Conservation (phyloP, 2,113 vertebrate genomes). For the Chinchilla lanigera region DNA sequence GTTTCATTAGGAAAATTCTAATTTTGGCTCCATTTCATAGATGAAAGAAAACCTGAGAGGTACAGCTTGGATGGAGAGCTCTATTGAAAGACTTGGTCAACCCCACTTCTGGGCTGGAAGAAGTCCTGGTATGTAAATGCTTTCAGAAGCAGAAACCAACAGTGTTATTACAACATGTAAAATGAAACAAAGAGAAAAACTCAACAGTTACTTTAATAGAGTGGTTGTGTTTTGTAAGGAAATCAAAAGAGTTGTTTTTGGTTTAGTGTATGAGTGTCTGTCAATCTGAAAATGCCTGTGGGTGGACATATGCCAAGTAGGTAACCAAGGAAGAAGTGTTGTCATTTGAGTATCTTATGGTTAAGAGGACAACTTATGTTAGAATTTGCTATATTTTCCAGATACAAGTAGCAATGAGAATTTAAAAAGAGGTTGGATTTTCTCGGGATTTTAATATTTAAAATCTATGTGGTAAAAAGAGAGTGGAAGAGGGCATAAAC, state of each 20-base stretch:
- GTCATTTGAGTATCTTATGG: neutral
- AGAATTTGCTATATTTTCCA: neutral
- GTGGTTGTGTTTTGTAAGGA: neutral
- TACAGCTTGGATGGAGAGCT: neutral
- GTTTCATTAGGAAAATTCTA: neutral
- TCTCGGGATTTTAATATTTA: neutral
- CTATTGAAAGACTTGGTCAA: neutral
- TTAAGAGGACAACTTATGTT: neutral
- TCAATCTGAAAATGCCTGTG: neutral
- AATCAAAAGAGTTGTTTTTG: neutral
- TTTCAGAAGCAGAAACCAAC: neutral
- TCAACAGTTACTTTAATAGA: neutral
- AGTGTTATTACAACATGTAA: neutral
- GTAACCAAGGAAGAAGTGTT: neutral
- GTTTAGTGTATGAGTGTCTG: neutral
- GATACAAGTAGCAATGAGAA: neutral
- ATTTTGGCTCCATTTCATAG: neutral
- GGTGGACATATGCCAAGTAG: neutral
- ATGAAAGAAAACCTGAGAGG: neutral
- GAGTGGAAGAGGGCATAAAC: neutral
- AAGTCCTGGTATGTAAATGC: neutral
- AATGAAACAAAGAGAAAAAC: neutral
- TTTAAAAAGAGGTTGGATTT: neutral
- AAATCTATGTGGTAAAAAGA: neutral
- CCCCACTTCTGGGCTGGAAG: neutral